A percentile compares a stretch with the other conserved stretches of the same genome.
Evolutionary conservation across 2,888 invertebrate genomes (phyloP).

Genomic region (Caenorhabditis sulstoni): DNA sequence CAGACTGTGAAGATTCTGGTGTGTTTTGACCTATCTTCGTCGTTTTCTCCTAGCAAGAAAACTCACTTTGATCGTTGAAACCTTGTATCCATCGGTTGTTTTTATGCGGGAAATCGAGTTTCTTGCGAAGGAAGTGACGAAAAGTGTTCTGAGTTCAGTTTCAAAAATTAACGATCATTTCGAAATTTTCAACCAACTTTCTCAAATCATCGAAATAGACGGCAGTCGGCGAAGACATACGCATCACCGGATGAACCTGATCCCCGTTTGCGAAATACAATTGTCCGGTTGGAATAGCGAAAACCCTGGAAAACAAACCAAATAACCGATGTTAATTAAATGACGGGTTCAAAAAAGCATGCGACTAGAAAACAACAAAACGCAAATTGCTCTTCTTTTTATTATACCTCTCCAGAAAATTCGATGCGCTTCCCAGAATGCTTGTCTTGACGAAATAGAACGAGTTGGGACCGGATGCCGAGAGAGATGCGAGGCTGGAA

Average conservation of each 20-base stretch:
- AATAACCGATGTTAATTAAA: not conserved
- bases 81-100: not conserved
- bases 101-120: conserved; percentile 28
- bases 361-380: not conserved
- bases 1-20: too few species aligned
- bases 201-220: conserved; percentile 35
- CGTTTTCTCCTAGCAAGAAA: not conserved
- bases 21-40: too few species aligned
- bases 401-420: conserved; percentile 32
- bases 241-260: not conserved
- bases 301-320: conserved; percentile 17
- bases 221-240: conserved; percentile 43
- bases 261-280: conserved; percentile 15
- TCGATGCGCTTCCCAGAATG: not conserved
- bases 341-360: not conserved
- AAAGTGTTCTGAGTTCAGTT: conserved; percentile 35
- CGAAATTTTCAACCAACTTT: conserved; percentile 13
- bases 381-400: not conserved
- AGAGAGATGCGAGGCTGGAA: conserved; percentile 23
- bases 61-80: not conserved
- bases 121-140: conserved; percentile 27
- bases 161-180: too few species aligned
- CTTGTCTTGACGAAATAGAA: conserved; percentile 26
- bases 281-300: conserved; percentile 28
- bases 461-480: conserved; percentile 20